phyloP scores from a whole-genome alignment of 2,888 invertebrate genomes.

The Epirrhoe tristata region DNA sequence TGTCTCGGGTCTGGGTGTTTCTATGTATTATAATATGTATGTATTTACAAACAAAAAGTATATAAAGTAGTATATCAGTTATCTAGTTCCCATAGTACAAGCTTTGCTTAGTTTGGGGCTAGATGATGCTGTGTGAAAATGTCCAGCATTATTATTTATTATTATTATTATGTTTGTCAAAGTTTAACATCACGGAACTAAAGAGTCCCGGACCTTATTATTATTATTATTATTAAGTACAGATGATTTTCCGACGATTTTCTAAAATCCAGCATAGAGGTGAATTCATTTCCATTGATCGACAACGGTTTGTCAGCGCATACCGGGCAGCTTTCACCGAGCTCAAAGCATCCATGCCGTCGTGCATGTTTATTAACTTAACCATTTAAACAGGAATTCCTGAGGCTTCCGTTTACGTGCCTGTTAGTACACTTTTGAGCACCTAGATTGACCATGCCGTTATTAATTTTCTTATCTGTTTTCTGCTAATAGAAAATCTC shows the following conservation, averaged over 20 bases:
- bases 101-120: too few relatives aligned
- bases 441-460: constrained; percentile 20
- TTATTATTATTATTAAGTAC: too few relatives aligned
- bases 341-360: constrained; percentile 75
- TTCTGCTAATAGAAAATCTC: background rate
- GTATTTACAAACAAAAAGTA: too few relatives aligned
- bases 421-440: constrained; percentile 54
- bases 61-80: too few relatives aligned
- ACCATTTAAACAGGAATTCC: constrained; percentile 78
- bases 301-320: constrained; percentile 54
- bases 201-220: too few relatives aligned
- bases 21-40: too few relatives aligned
- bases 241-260: constrained; percentile 2
- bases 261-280: constrained; percentile 6
- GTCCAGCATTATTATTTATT: too few relatives aligned
- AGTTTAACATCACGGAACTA: too few relatives aligned
- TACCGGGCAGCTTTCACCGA: constrained; percentile 73
- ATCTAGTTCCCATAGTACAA: too few relatives aligned
- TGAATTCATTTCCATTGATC: constrained; percentile 28
- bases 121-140: too few relatives aligned
- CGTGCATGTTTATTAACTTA: constrained; percentile 79
- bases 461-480: constrained; percentile 5
- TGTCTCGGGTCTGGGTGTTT: too few relatives aligned
- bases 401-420: constrained; percentile 67
- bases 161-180: too few relatives aligned